Percentiles rank a stretch among this genome's conserved stretches.
phyloP scores from a whole-genome alignment of 2,888 invertebrate species.

The Lepetodrilus schrolli region DNA sequence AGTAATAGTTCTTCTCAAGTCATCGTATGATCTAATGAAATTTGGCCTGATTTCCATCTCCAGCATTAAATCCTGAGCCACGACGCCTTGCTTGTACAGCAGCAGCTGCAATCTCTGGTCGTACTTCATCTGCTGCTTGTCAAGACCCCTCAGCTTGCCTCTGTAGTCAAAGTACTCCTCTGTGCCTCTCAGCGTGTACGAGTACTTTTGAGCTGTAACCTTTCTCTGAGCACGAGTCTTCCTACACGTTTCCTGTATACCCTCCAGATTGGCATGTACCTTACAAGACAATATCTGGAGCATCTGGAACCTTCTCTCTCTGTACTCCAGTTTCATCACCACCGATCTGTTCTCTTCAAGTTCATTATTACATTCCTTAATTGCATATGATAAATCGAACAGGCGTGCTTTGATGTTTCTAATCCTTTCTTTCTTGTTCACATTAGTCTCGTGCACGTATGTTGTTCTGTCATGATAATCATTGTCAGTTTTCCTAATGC shows the following conservation, averaged over 20 bases:
- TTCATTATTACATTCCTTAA: not conserved
- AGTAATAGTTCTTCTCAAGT: conserved; percentile 53
- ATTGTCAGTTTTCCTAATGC: too few relatives aligned
- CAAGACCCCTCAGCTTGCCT: conserved; percentile 1
- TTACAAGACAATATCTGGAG: conserved; percentile 3
- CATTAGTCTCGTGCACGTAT: not conserved
- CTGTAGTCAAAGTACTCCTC: conserved; percentile 30
- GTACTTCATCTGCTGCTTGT: not conserved
- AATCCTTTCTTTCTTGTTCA: not conserved
- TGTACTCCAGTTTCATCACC: not conserved
- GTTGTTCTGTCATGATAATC: too few relatives aligned
- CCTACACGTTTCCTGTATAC: conserved; percentile 41
- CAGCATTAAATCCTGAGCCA: conserved; percentile 62
- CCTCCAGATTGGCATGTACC: conserved; percentile 49
- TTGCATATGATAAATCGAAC: conserved; percentile 3
- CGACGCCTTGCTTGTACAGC: conserved; percentile 58
- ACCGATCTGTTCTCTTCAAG: not conserved
- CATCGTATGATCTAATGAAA: conserved; percentile 64
- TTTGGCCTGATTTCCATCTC: conserved; percentile 64
- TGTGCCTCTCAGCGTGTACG: conserved; percentile 30
- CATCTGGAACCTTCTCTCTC: conserved; percentile 43
- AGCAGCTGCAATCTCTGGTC: conserved; percentile 57
- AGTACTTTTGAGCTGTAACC: conserved; percentile 33
- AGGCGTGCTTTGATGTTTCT: not conserved
- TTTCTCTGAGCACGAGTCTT: conserved; percentile 31